Evolutionary conservation across 2,888 invertebrate genomes (phyloP), one percentile per base, ranked within the genome.

Genomic region (Netelia virgata): DNA sequence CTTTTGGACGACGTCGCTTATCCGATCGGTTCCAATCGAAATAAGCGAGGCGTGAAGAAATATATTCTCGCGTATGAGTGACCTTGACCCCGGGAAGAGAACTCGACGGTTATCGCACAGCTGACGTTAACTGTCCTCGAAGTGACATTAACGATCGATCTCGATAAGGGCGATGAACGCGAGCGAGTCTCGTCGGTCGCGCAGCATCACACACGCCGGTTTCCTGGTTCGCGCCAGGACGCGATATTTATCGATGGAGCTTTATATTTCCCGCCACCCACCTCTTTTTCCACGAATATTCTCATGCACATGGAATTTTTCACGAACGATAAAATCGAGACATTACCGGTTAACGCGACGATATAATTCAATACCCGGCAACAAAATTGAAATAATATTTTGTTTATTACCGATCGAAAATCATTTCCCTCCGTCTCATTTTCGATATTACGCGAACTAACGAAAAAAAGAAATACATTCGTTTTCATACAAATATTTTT

Each of bases 61-160:
- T 72, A 77, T 64, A 47, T 50, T 55, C 86, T 83, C 83, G 66
- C 69, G 55, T 47, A 72, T 55, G 64, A 66, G 85, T 81, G 85
- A 86, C 90, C 88, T 88, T 90, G 89, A 90, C 87, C 88, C 68
- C n/a, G 70, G 41, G 83, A 41, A 79, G 73, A 61, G 70, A 64
- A 68, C 82, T 10, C 79, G 57, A 79, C 23, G 84, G 70, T 79
- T 84, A 84, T 78, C 74, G 78, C 72, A 72, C 82, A 79, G 74
- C 82, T 82, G 87, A 87, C 87, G 82, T 88, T 89, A 89, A 90
- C 86, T 86, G 86, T 87, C 84, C 82, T 78, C 83, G 53, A 81
- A 87, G 88, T 88, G 88, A 88, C 88, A 86, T 90, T 90, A 89
- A 90, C 88, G 87, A 86, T 85, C 87, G 86, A 87, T 88, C 88